Conservation (phyloP, 2,797 vertebrate species). For the Bucorvus abyssinicus region DNA sequence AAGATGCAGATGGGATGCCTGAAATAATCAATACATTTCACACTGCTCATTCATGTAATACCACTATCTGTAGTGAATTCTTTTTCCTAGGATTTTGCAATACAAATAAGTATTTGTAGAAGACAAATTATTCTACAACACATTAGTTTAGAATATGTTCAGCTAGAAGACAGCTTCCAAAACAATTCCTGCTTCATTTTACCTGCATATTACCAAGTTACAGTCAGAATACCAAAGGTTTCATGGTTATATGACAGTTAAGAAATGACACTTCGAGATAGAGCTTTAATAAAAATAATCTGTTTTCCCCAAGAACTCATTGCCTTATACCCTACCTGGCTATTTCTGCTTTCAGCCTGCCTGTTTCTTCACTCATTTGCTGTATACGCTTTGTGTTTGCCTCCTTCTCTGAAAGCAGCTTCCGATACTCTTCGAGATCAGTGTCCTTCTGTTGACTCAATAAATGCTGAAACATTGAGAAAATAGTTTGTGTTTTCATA, state of each 20-base stretch:
- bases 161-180: background rate
- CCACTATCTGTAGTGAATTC: background rate
- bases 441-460: slow-evolving; percentile 95
- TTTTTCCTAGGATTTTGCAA: background rate
- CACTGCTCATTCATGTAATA: background rate
- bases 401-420: slow-evolving; percentile 91
- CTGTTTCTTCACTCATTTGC: slow-evolving; percentile 88
- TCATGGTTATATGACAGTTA: background rate
- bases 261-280: background rate
- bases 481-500: background rate
- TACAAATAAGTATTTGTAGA: background rate
- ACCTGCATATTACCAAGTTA: background rate
- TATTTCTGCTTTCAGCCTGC: slow-evolving; percentile 87
- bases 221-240: background rate
- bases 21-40: background rate
- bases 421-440: slow-evolving; percentile 93
- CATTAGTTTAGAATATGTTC: background rate
- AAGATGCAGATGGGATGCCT: background rate
- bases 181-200: background rate
- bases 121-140: background rate
- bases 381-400: slow-evolving; percentile 90
- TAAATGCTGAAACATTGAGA: slow-evolving; percentile 81
- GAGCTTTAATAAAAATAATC: background rate
- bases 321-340: slow-evolving; percentile 76
- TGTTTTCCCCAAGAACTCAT: background rate